Conservation (phyloP, 2,888 invertebrate species). For the Eueremaeus valkanovi region DNA sequence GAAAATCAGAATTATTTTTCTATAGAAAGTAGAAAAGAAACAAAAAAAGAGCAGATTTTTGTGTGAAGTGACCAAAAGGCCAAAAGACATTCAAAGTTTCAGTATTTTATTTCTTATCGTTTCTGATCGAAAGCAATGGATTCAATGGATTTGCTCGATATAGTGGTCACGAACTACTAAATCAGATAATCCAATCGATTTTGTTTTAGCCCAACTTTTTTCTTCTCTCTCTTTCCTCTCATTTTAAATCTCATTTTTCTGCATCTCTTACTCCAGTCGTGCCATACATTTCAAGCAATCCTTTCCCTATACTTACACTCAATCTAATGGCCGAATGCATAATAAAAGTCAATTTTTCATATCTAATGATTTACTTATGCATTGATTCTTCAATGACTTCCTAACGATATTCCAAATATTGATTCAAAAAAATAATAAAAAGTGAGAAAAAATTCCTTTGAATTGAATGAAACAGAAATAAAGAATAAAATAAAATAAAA, state of each 20-base stretch:
- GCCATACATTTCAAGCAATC: neutral
- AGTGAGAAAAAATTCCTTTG: neutral
- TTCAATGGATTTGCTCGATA: neutral
- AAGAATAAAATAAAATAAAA: too few relatives aligned
- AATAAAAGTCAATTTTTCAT: neutral
- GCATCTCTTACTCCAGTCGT: neutral
- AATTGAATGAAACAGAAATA: too few relatives aligned
- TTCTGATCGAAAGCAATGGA: too few relatives aligned
- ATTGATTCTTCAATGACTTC: neutral
- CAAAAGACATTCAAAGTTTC: too few relatives aligned
- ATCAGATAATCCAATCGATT: conserved; percentile 15
- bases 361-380: neutral
- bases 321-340: neutral
- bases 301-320: neutral
- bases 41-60: too few relatives aligned
- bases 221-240: neutral
- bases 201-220: neutral
- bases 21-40: too few relatives aligned
- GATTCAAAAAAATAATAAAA: neutral
- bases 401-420: too few relatives aligned
- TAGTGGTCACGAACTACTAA: neutral
- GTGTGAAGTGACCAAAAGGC: too few relatives aligned
- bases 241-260: neutral
- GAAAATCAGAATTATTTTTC: too few relatives aligned
- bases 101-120: too few relatives aligned